Conservation (phyloP, 2,888 invertebrate genomes). For the Heteromurus nitidus region DNA sequence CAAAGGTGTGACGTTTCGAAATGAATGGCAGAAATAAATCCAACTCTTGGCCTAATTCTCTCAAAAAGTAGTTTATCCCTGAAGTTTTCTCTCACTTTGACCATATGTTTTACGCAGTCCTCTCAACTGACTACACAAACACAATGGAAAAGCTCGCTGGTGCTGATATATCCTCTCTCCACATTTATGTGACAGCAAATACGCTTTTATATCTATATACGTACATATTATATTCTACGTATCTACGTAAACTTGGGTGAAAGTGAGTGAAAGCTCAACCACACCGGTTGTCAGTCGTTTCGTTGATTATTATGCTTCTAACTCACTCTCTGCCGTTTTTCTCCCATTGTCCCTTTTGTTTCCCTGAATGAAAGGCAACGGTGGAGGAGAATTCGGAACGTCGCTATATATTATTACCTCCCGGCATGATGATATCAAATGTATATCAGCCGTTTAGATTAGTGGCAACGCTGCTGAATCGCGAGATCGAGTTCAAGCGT, state of each 20-base stretch:
- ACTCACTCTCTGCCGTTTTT: neutral
- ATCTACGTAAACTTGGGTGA: conserved; percentile 25
- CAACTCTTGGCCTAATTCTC: conserved; percentile 44
- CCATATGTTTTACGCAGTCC: neutral
- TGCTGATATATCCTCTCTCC: too few species aligned
- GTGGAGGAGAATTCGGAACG: too few species aligned
- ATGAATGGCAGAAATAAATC: conserved; percentile 52
- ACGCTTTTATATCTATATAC: too few species aligned
- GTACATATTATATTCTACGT: neutral
- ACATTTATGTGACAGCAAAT: too few species aligned
- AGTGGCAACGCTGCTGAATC: too few species aligned
- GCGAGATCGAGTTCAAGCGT: too few species aligned
- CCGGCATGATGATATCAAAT: too few species aligned
- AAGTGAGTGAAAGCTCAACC: conserved; percentile 50
- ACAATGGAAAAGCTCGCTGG: too few species aligned
- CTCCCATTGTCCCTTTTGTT: neutral
- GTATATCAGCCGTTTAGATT: too few species aligned
- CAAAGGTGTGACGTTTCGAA: conserved; percentile 52
- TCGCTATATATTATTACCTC: too few species aligned
- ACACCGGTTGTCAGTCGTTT: conserved; percentile 40
- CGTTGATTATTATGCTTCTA: conserved; percentile 31
- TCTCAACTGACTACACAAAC: neutral
- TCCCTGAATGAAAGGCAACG: neutral
- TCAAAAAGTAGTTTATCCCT: neutral
- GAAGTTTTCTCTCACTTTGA: neutral